A percentile compares a stretch with the other conserved stretches of the same genome.
Evolutionary conservation across 2,113 vertebrate genomes (phyloP).

Genomic region (Muntiacus reevesi): DNA sequence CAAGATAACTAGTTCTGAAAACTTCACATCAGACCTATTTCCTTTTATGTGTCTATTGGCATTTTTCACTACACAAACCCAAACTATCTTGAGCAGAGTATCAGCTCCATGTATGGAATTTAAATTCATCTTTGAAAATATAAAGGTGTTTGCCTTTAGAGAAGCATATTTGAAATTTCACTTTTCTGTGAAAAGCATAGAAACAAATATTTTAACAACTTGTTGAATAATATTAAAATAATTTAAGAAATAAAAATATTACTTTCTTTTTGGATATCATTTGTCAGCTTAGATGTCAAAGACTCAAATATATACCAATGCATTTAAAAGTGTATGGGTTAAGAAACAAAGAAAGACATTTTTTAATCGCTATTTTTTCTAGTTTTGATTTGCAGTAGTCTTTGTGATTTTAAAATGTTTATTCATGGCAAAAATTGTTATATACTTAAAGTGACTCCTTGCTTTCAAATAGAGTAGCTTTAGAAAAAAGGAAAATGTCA

Average conservation of each 20-base stretch:
- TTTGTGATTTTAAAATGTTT: background rate
- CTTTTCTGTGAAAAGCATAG: background rate
- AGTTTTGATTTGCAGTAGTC: background rate
- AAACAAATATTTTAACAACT: background rate
- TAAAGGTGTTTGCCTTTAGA: background rate
- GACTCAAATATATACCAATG: background rate
- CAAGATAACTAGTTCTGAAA: background rate
- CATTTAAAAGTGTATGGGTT: background rate
- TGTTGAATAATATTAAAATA: background rate
- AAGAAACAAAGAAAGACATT: background rate
- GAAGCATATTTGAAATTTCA: background rate
- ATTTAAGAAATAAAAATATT: background rate
- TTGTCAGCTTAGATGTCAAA: background rate
- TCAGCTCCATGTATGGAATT: background rate
- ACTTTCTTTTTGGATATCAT: background rate
- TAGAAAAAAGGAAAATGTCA: background rate
- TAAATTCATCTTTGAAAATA: background rate
- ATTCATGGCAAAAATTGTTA: background rate
- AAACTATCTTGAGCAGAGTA: background rate
- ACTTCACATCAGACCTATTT: background rate
- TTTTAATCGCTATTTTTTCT: background rate
- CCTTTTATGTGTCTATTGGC: background rate
- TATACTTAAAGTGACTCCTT: background rate
- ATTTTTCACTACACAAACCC: background rate
- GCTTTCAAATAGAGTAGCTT: background rate